Base-by-base conservation (phyloP, 1,140 invertebrate species). In the Drosophila ananassae region DNA sequence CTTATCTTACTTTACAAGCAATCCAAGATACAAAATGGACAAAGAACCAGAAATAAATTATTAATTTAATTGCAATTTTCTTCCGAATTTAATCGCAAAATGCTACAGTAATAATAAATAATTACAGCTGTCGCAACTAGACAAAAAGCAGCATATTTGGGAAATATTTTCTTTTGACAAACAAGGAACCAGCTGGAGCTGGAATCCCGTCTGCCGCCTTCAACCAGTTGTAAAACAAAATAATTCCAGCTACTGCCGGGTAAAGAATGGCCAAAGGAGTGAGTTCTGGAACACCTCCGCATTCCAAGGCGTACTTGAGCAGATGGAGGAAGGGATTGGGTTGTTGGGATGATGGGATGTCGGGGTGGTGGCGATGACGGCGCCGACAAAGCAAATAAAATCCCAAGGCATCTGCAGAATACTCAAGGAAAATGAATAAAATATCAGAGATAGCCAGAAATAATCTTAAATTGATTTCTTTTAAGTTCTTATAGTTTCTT, bases 361-460 rank as follows among this genome's bases (percentile, higher is more conserved):
- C 0, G 28, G 63, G 61, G 22, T 28, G 12, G 34, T 32, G 72
- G 24, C 66, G 62, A 75, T 76, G 72, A 67, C 61, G 73, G 73
- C 72, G 72, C 73, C 73, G 73, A 76, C 73, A 76, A 75, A 75
- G 73, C 50, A 75, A 75, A 54, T 52, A 75, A 54, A 75, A 75
- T 3, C 44, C 5, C 3, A 47, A 21, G 44, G 17, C 10, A 22
- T 47, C 44, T 22, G 21, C 44, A 47, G 44, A 47, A 47, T 4
- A 24, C 44, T 22, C 21, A 22, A 22, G 4, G 17, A 22, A 22
- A 22, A 22, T 47, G 9, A 47, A 22, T 47, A 47, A 22, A 47
- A 47, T 47, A 47, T 47, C 22, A 21, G 21, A 22, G 7, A 12
- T 47, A 47, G 2, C 44, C 21, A 22, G 44, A 47, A 47, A 47